Base-by-base conservation (phyloP, 2,113 vertebrate species). In the Motacilla tschutschensis region DNA sequence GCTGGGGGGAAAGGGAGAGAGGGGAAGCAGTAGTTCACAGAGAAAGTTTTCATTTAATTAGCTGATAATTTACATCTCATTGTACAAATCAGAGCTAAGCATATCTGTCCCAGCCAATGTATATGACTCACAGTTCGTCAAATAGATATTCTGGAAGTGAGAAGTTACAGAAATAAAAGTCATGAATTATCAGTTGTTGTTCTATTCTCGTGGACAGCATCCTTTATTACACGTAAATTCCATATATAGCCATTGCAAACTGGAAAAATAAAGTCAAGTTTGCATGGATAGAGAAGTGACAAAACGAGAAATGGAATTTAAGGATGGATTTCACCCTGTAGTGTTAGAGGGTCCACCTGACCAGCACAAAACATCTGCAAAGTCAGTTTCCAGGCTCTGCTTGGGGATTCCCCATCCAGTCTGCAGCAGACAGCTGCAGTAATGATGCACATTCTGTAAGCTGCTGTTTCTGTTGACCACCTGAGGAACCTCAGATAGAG, bases 151-250 rank as follows among this genome's bases (percentile, higher is more conserved):
- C 78, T 90, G 77, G 66, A 94, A 94, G 83, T 76, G 74, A 91
- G 88, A 93, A 94, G 74, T 79, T 79, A 88, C 57, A 77, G 81
- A 89, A 95, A 84, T 88, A 89, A 83, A 94, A 91, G 51, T 66
- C 12, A 73, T 73, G 86, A 94, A 90, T 86, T 88, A 90, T 64
- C 86, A 88, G 86, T 81, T 83, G 63, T 84, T 90, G 48, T 81
- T 93, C 87, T 80, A 20, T 73, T 79, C 64, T 89, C 0, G 0
- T 59, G 88, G 74, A 84, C 44, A 84, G 47, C 78, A 81, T 55
- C 40, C 72, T 89, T 86, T 83, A 73, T 85, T 69, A 84, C 44
- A 88, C 1, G 0, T 54, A 92, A 88, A 88, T 81, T 75, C 59
- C 82, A 79, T 88, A 79, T 89, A 81, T 73, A 89, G 55, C 46